A percentile compares a stretch with the other conserved stretches of the same genome.
Evolutionary conservation across 2,797 vertebrate genomes (phyloP).

Genomic region (Trematocara caparti): DNA sequence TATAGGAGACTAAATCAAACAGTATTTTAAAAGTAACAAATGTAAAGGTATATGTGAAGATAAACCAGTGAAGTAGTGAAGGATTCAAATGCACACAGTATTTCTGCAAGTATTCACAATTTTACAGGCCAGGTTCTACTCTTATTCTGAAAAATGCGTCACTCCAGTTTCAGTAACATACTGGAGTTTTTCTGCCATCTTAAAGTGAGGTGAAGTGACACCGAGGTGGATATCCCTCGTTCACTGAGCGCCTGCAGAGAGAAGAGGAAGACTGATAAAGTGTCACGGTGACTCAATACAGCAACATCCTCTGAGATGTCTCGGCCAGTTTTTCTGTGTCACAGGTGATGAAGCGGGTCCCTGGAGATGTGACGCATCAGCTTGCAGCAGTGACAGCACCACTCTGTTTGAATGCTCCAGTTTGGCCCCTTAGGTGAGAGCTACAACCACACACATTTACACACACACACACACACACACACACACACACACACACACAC

Average conservation of each 20-base stretch:
- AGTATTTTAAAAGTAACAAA: neutral
- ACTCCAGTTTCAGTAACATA: neutral
- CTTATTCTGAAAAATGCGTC: neutral
- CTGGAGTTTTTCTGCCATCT: neutral
- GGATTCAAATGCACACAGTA: neutral
- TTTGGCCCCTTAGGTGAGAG: slow-evolving; percentile 15
- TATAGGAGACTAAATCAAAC: neutral
- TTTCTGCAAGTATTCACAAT: neutral
- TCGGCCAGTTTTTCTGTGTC: slow-evolving; percentile 30
- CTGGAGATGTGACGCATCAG: slow-evolving; percentile 47
- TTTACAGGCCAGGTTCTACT: neutral
- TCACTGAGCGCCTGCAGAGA: slow-evolving; percentile 17
- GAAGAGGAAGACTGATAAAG: slow-evolving; percentile 36
- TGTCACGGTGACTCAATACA: slow-evolving; percentile 46
- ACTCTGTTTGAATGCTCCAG: slow-evolving; percentile 39
- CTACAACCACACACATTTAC: neutral
- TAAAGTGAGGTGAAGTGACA: neutral
- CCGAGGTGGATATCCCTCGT: slow-evolving; percentile 39
- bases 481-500: neutral
- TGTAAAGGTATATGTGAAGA: neutral
- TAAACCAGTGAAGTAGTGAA: neutral
- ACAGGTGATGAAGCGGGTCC: slow-evolving; percentile 55
- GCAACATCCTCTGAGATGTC: slow-evolving; percentile 27
- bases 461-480: neutral
- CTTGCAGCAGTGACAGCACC: slow-evolving; percentile 42